A percentile compares a stretch with the other conserved stretches of the same genome.
Evolutionary conservation across 2,797 vertebrate species (phyloP).

Genomic region (Silurus lanzhouensis): DNA sequence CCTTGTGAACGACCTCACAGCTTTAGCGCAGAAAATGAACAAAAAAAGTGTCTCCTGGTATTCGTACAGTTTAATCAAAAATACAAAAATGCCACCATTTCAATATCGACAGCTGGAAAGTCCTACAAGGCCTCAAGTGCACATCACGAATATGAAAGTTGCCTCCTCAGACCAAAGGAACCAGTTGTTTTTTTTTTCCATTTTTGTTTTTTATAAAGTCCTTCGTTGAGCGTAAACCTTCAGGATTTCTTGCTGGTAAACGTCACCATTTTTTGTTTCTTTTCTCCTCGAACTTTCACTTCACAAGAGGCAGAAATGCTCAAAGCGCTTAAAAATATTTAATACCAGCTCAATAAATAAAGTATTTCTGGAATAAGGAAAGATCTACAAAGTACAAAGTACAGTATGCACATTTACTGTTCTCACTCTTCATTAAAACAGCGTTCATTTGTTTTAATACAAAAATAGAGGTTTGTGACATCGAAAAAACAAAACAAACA

Average conservation of each 20-base stretch:
- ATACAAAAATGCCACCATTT: not conserved
- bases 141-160: not conserved
- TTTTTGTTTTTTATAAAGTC: not conserved
- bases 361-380: constrained; percentile 49
- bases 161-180: not conserved
- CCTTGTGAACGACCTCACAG: not conserved
- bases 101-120: not conserved
- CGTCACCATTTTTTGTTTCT: not conserved
- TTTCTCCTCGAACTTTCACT: not conserved
- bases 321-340: constrained; percentile 33
- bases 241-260: constrained; percentile 21
- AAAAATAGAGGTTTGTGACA: constrained; percentile 82
- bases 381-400: constrained; percentile 39
- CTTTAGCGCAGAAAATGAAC: not conserved
- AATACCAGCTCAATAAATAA: constrained; percentile 62
- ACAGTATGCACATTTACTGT: constrained; percentile 47
- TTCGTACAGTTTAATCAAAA: not conserved
- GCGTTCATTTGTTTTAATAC: constrained; percentile 66
- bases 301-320: constrained; percentile 45
- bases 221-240: constrained; percentile 19
- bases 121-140: constrained; percentile 30
- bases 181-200: no score
- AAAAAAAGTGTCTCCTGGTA: not conserved
- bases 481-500: constrained; percentile 60
- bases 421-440: constrained; percentile 42